These are phyloP conservation scores for Hippopotamus amphibius DNA, from an alignment of 2,113 vertebrate species.

Conservation along the genomic window DNA sequence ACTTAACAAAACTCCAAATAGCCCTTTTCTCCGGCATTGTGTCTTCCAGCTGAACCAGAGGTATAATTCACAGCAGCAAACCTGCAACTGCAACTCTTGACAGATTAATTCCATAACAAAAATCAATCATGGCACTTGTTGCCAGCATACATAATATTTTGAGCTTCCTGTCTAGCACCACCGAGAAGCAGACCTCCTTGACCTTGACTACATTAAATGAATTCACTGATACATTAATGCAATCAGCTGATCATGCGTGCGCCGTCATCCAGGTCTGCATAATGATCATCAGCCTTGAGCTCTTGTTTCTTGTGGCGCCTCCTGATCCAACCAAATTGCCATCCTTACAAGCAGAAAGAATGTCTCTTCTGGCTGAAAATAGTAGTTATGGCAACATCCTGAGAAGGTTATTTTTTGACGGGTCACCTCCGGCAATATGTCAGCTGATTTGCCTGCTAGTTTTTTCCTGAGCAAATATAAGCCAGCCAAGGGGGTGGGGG, in stretches of 20 bases:
- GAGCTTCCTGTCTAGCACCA: conserved; percentile 75
- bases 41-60: conserved; percentile 54
- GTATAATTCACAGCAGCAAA: conserved; percentile 71
- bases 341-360: conserved; percentile 26
- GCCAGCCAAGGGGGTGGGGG: background rate
- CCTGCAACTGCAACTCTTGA: conserved; percentile 70
- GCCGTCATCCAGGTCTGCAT: conserved; percentile 49
- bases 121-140: conserved; percentile 79
- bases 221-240: conserved; percentile 70
- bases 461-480: conserved; percentile 51
- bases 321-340: conserved; percentile 47
- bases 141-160: conserved; percentile 77
- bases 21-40: background rate
- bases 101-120: conserved; percentile 84
- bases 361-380: conserved; percentile 5
- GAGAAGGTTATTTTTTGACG: conserved; percentile 48
- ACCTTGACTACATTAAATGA: conserved; percentile 80
- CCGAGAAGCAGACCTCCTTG: conserved; percentile 72
- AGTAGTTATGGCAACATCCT: conserved; percentile 43
- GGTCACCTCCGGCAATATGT: background rate
- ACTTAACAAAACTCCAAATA: conserved; percentile 67
- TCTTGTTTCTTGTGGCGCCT: background rate
- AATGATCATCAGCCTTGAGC: background rate
- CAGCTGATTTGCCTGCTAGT: conserved; percentile 60
- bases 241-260: conserved; percentile 67